A percentile compares a stretch with the other conserved stretches of the same genome.
Evolutionary conservation across 1,140 invertebrate genomes (phyloP).

Genomic region (Tachypleus tridentatus): DNA sequence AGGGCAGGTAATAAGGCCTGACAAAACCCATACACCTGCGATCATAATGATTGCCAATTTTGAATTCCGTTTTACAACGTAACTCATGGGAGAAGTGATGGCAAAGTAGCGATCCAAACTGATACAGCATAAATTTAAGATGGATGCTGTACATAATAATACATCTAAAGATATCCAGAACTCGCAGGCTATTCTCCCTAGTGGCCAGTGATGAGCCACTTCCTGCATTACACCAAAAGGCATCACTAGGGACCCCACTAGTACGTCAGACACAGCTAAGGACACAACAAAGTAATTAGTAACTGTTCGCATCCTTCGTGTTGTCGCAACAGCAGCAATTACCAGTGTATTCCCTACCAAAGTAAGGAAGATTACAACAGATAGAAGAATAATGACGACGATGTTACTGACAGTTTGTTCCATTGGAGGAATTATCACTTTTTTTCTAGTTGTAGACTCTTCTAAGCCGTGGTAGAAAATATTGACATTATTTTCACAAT

Average conservation of each 20-base stretch:
- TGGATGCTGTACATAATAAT: slow-evolving; percentile 84
- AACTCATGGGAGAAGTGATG: slow-evolving; percentile 93
- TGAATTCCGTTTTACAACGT: slow-evolving; percentile 84
- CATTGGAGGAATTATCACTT: too few relatives aligned
- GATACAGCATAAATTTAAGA: slow-evolving; percentile 92
- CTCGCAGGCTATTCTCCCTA: slow-evolving; percentile 89
- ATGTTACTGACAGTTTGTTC: too few relatives aligned
- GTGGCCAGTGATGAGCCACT: slow-evolving; percentile 57
- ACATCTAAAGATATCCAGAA: slow-evolving; percentile 98
- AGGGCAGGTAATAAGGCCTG: slow-evolving; percentile 87
- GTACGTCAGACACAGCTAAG: slow-evolving; percentile 38
- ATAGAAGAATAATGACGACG: slow-evolving; percentile 15
- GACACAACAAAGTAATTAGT: slow-evolving; percentile 42
- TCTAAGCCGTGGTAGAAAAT: too few relatives aligned
- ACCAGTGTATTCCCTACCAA: slow-evolving; percentile 38
- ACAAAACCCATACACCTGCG: slow-evolving; percentile 83
- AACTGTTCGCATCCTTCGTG: slow-evolving; percentile 51
- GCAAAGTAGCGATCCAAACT: slow-evolving; percentile 90
- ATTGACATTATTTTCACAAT: too few relatives aligned
- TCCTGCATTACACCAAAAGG: slow-evolving; percentile 32
- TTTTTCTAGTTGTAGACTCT: too few relatives aligned
- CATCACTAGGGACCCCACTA: slow-evolving; percentile 41
- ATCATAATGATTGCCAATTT: slow-evolving; percentile 88
- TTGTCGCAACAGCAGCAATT: slow-evolving; percentile 35
- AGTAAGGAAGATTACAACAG: slow-evolving; percentile 23